Evolutionary conservation across 2,797 vertebrate genomes (phyloP), one percentile per base, ranked within the genome.

Genomic region (Molossus alvarezi): DNA sequence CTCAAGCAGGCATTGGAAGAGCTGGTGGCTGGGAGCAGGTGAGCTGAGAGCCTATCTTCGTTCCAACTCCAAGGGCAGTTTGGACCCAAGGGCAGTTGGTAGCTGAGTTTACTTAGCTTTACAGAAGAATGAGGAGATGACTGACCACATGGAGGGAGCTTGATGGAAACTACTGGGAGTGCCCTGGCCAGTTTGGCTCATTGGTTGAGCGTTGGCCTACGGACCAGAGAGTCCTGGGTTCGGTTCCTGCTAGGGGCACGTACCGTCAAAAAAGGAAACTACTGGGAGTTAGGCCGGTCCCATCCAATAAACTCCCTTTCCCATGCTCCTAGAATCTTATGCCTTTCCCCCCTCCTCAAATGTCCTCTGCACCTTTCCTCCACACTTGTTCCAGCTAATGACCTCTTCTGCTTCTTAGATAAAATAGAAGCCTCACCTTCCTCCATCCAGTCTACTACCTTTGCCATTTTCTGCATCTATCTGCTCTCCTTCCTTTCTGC

Each of bases 11-110:
- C 99, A 17, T 97, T 99, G 80, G 98, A 99, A 92, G 99, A 99
- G 97, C 98, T 99, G 96, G 98, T 99, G 96, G 99, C 98, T 76
- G 99, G 99, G 83, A 99, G 99, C 99, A 99, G 99, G 99, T 99
- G 97, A 97, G 97, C 45, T 25, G 88, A 88, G 73, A n/a, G 57
- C 37, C 48, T 33, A 3, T 81, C 20, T 57, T 27, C 1, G 2
- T 1, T 11, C 12, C 77, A 53, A 2, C 51, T 55, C 29, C 29
- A 12, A 41, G 23, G 58, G n/a, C n/a, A 57, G 45, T 85, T 65
- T 65, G 65, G 51, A 85, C 45, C 48, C 76, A 51, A 69, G 48
- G 73, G 9, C 0, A 0, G 0, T n/a, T 48, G 71, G 23, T 75
- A 87, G 60, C 65, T 86, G 25, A 0, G 0, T 87, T 81, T 65